Evolutionary conservation across 2,888 invertebrate species (phyloP).

Genomic region (Watsonalla binaria): DNA sequence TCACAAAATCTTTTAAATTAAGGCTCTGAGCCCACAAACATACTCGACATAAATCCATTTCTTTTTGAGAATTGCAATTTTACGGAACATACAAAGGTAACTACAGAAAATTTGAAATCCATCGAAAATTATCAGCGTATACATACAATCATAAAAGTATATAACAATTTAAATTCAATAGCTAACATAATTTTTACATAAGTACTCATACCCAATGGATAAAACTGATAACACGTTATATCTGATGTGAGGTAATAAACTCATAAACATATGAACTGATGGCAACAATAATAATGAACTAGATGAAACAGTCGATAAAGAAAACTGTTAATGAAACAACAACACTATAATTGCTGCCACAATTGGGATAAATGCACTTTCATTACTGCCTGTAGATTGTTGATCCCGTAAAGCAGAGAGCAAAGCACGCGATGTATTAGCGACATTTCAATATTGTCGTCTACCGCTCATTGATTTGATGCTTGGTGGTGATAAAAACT

Average conservation of each 20-base stretch:
- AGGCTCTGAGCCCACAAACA: no score
- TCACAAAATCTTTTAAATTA: no score
- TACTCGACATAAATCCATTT: no score
- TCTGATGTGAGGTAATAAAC: conserved; percentile 17
- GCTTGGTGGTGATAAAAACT: conserved; percentile 47
- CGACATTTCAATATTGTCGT: conserved; percentile 15
- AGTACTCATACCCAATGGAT: no score
- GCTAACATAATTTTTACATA: no score
- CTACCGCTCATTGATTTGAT: conserved; percentile 8
- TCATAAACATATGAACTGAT: conserved; percentile 25
- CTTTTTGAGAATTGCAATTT: no score
- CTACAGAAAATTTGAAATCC: no score
- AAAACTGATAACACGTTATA: no score
- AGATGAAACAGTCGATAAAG: conserved; percentile 31
- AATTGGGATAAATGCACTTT: conserved; percentile 2
- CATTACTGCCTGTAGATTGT: conserved; percentile 15
- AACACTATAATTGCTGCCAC: neutral
- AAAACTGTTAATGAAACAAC: conserved; percentile 23
- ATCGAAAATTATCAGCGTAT: no score
- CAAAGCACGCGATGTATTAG: conserved; percentile 32
- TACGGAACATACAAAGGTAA: no score
- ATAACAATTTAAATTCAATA: no score
- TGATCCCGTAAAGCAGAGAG: conserved; percentile 11
- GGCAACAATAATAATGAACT: conserved; percentile 28
- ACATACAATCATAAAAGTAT: no score